These are phyloP conservation scores for Phymastichus coffea DNA, from an alignment of 1,140 invertebrate genomes.

Conservation along the genomic window DNA sequence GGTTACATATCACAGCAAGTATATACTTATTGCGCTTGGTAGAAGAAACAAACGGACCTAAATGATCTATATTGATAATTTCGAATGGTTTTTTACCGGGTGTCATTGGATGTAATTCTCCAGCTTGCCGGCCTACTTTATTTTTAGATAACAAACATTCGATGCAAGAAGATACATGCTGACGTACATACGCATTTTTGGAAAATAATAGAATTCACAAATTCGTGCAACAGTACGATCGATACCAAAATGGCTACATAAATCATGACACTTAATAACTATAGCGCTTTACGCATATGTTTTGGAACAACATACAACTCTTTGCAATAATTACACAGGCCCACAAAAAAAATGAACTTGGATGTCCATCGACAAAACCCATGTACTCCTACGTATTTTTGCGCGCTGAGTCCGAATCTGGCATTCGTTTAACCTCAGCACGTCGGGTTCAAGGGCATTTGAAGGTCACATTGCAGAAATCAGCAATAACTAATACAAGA, in stretches of 20 bases:
- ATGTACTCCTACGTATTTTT: too few relatives aligned
- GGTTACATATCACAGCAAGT: background rate
- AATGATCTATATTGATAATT: conserved; percentile 27
- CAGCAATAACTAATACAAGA: too few relatives aligned
- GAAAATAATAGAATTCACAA: conserved; percentile 23
- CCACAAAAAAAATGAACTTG: too few relatives aligned
- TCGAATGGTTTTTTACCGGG: conserved; percentile 26
- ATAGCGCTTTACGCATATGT: conserved; percentile 18
- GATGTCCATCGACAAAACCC: too few relatives aligned
- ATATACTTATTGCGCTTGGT: conserved; percentile 1
- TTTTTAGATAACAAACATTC: conserved; percentile 20
- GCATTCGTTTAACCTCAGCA: too few relatives aligned
- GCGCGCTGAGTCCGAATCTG: too few relatives aligned
- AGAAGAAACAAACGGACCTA: conserved; percentile 19
- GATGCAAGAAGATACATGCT: background rate
- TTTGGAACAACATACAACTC: conserved; percentile 17
- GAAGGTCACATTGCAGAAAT: too few relatives aligned
- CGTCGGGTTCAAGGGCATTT: too few relatives aligned
- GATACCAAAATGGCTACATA: conserved; percentile 14
- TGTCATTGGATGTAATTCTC: conserved; percentile 31
- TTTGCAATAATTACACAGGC: background rate
- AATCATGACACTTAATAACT: conserved; percentile 19
- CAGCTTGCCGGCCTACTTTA: conserved; percentile 17
- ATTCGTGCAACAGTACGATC: conserved; percentile 16
- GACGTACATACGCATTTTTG: background rate